Percentiles rank a stretch among this genome's conserved stretches.
phyloP scores from a whole-genome alignment of 2,888 invertebrate species.

The Meliscaeva auricollis region DNA sequence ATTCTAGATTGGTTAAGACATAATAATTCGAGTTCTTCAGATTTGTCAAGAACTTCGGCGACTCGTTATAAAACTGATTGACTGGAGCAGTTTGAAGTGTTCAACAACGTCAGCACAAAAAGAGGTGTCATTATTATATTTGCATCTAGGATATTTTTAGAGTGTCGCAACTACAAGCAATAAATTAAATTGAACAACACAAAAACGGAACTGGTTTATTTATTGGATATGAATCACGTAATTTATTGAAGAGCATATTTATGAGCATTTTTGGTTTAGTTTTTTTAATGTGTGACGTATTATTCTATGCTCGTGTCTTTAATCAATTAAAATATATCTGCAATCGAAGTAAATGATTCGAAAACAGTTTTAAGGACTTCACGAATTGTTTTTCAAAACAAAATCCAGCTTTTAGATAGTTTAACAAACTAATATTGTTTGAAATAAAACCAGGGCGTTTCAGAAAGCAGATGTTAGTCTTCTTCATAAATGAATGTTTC shows the following conservation, averaged over 20 bases:
- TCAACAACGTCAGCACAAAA: neutral
- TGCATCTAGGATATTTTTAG: constrained; percentile 45
- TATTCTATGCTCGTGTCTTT: no score
- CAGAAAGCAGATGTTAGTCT: no score
- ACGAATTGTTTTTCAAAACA: no score
- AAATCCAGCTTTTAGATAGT: no score
- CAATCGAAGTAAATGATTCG: no score
- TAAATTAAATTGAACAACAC: constrained; percentile 45
- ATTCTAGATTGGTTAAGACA: constrained; percentile 1
- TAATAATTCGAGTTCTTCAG: neutral
- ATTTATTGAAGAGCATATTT: neutral
- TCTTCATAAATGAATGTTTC: no score
- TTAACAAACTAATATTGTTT: no score
- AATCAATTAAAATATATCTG: no score
- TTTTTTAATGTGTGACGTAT: neutral
- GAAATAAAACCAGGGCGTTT: no score
- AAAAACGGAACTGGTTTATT: constrained; percentile 27
- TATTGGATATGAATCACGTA: constrained; percentile 21
- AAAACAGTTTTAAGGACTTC: no score
- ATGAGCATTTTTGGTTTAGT: neutral
- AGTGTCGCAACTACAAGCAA: constrained; percentile 40
- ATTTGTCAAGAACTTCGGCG: constrained; percentile 17
- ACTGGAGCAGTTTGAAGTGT: constrained; percentile 8
- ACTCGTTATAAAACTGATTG: constrained; percentile 14
- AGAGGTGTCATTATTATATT: constrained; percentile 29